Evolutionary conservation across 37 sponge, comb jelly and placozoan species (phyloP).

Genomic region (Lycopodina hypogea): DNA sequence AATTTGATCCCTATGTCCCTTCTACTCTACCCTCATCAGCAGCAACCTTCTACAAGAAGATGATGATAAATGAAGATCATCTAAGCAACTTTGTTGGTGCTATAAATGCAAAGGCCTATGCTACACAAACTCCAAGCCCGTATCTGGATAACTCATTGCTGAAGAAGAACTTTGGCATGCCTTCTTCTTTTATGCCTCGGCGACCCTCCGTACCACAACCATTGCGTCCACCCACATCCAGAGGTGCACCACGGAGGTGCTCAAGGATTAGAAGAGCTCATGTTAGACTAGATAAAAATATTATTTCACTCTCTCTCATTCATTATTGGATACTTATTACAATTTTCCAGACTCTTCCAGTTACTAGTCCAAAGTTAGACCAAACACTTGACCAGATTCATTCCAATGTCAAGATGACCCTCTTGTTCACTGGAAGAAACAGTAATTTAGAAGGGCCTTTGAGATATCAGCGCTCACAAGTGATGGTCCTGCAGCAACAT

Average conservation of each 20-base stretch:
- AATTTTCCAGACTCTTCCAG: no score
- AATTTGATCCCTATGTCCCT: constrained; percentile 16
- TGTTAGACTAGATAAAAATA: neutral
- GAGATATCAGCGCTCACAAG: constrained; percentile 35
- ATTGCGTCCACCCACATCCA: neutral
- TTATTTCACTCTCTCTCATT: no score
- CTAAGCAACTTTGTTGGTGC: constrained; percentile 19
- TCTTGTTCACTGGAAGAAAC: constrained; percentile 60
- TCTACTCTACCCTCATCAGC: neutral
- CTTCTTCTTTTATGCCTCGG: neutral
- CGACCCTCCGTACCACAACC: constrained; percentile 10
- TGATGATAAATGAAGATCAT: neutral
- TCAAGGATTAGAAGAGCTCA: constrained; percentile 11
- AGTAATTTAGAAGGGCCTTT: constrained; percentile 38
- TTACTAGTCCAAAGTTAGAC: no score
- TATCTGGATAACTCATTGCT: neutral
- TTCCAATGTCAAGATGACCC: constrained; percentile 60
- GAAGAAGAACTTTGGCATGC: neutral
- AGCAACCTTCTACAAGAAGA: neutral
- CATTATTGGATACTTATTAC: no score
- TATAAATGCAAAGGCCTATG: neutral
- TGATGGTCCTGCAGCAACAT: constrained; percentile 87
- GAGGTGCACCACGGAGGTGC: no score
- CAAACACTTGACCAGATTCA: constrained; percentile 5
- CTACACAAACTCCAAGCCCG: constrained; percentile 1